Conservation (phyloP, 2,797 vertebrate species). For the Spondyliosoma cantharus region DNA sequence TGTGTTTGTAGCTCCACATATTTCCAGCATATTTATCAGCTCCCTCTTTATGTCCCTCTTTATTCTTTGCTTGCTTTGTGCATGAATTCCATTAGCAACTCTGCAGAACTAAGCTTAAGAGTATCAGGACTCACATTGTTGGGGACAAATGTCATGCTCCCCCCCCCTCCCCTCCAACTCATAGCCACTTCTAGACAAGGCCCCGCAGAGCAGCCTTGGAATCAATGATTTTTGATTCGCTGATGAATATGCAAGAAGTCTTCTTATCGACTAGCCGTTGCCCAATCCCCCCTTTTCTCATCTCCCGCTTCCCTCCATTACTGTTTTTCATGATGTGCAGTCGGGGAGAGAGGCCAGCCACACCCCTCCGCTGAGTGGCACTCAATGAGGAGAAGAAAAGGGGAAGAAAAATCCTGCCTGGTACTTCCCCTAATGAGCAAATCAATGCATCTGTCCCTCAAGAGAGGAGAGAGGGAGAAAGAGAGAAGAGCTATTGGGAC, state of each 20-base stretch:
- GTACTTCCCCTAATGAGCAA: slow-evolving; percentile 86
- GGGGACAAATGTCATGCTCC: slow-evolving; percentile 84
- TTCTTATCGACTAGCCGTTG: slow-evolving; percentile 61
- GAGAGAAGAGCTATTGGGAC: slow-evolving; percentile 76
- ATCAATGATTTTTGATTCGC: slow-evolving; percentile 87
- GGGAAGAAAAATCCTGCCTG: slow-evolving; percentile 76
- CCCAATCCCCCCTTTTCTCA: slow-evolving; percentile 68
- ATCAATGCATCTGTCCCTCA: slow-evolving; percentile 87
- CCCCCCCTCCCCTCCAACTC: slow-evolving; percentile 62
- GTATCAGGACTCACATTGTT: slow-evolving; percentile 76
- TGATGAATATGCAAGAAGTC: slow-evolving; percentile 88
- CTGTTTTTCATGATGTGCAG: slow-evolving; percentile 86
- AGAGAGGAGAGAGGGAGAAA: slow-evolving; percentile 76
- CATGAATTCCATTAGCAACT: slow-evolving; percentile 55
- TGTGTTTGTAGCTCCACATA: slow-evolving; percentile 66
- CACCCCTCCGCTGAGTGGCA: slow-evolving; percentile 84
- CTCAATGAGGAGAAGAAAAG: slow-evolving; percentile 83
- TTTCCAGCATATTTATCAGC: slow-evolving; percentile 76
- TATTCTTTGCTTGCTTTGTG: slow-evolving; percentile 65
- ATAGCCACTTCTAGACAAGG: slow-evolving; percentile 53
- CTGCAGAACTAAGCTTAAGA: slow-evolving; percentile 56
- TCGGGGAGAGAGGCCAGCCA: slow-evolving; percentile 85
- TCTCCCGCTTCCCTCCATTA: slow-evolving; percentile 59
- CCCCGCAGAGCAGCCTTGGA: slow-evolving; percentile 51
- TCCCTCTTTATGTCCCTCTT: slow-evolving; percentile 54